A percentile compares a stretch with the other conserved stretches of the same genome.
Conservation (phyloP, 1,140 invertebrate genomes). For the Pectinophora gossypiella region DNA sequence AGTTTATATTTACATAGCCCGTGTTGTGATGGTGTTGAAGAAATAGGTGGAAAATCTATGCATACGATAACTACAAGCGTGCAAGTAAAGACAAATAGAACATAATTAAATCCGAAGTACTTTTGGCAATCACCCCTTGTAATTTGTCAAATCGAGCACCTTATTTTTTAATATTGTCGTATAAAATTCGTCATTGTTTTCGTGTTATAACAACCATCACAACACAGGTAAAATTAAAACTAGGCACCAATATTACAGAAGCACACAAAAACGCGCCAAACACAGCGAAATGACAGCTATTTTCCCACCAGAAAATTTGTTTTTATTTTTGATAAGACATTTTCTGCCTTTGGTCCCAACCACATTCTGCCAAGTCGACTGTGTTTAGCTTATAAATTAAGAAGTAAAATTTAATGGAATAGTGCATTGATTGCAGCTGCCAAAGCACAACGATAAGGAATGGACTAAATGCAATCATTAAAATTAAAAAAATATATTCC, state of each 20-base stretch:
- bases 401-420: neutral
- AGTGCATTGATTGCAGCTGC: slow-evolving; percentile 19
- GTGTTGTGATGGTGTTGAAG: neutral
- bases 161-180: too few relatives aligned
- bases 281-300: neutral
- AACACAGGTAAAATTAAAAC: slow-evolving; percentile 10
- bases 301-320: neutral
- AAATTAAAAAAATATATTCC: too few relatives aligned
- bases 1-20: slow-evolving; percentile 21
- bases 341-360: neutral
- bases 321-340: neutral
- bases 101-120: too few relatives aligned
- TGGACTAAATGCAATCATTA: slow-evolving; percentile 19
- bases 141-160: too few relatives aligned
- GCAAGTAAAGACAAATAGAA: too few relatives aligned
- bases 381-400: neutral
- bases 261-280: slow-evolving; percentile 11
- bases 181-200: too few relatives aligned
- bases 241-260: slow-evolving; percentile 23
- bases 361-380: neutral
- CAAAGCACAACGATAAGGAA: slow-evolving; percentile 24
- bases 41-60: too few relatives aligned
- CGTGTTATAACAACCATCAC: too few relatives aligned
- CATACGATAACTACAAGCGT: too few relatives aligned
- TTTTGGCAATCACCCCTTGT: too few relatives aligned